Percentiles rank a stretch among this genome's conserved stretches.
These are phyloP conservation scores for Tarsius wallacei DNA, from an alignment of 2,797 vertebrate species.

Conservation along the genomic window DNA sequence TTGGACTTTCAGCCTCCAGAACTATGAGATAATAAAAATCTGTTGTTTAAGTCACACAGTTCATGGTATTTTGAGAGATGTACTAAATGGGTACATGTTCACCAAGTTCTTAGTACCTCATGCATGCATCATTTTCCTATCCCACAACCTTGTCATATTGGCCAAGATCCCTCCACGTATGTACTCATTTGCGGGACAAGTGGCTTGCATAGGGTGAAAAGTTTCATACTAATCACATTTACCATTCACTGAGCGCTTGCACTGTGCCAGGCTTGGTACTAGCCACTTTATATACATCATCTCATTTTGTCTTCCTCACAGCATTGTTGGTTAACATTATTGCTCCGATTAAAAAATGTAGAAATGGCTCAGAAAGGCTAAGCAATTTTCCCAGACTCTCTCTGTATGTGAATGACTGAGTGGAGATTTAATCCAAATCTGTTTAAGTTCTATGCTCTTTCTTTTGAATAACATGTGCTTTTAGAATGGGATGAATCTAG, in stretches of 20 bases:
- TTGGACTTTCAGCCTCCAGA: not conserved
- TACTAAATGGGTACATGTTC: not conserved
- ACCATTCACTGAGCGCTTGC: not conserved
- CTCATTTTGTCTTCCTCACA: not conserved
- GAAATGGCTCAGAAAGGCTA: not conserved
- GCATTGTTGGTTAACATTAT: not conserved
- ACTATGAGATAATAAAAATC: not conserved
- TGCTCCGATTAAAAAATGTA: constrained; percentile 10
- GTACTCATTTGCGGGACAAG: not conserved
- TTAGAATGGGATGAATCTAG: not conserved
- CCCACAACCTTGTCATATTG: not conserved
- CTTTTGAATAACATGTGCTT: not conserved
- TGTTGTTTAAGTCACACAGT: not conserved
- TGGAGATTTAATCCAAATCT: not conserved
- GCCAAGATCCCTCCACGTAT: not conserved
- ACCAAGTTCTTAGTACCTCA: not conserved
- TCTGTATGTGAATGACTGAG: not conserved
- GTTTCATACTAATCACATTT: not conserved
- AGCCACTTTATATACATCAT: not conserved
- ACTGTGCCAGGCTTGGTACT: not conserved
- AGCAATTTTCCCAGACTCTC: not conserved
- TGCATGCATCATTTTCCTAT: not conserved
- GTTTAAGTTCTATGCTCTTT: not conserved
- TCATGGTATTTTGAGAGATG: not conserved
- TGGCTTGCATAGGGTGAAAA: not conserved